Percentiles rank a stretch among this genome's conserved stretches.
phyloP scores from a whole-genome alignment of 2,888 invertebrate species.

The Drosophila pullipes region DNA sequence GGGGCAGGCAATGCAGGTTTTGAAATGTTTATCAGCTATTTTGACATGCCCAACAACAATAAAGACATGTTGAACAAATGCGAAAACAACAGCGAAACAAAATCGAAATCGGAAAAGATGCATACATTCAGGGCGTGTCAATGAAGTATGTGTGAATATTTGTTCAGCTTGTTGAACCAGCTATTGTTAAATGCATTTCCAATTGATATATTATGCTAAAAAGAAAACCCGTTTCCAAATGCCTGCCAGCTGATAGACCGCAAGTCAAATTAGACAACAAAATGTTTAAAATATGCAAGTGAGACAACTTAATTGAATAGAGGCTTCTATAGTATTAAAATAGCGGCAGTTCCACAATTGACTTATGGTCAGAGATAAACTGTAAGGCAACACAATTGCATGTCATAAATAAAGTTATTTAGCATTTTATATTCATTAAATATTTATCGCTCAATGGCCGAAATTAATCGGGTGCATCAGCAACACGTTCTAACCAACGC shows the following conservation, averaged over 20 bases:
- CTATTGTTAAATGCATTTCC: constrained; percentile 33
- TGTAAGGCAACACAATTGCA: constrained; percentile 20
- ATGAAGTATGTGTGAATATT: constrained; percentile 49
- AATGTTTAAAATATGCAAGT: constrained; percentile 48
- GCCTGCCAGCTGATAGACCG: constrained; percentile 48
- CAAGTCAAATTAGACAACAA: constrained; percentile 53
- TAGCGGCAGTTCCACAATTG: constrained; percentile 33
- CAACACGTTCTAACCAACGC: constrained; percentile 28
- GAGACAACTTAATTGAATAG: constrained; percentile 51
- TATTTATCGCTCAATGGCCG: constrained; percentile 63
- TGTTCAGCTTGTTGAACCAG: constrained; percentile 25
- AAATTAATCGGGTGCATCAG: constrained; percentile 46
- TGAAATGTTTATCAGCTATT: constrained; percentile 58
- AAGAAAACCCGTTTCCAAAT: constrained; percentile 57
- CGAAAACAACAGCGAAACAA: constrained; percentile 36
- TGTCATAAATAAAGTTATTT: constrained; percentile 50
- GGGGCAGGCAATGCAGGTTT: constrained; percentile 39
- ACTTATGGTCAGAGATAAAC: constrained; percentile 24
- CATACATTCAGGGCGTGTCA: constrained; percentile 19
- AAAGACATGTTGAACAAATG: constrained; percentile 52
- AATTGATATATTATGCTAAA: constrained; percentile 18
- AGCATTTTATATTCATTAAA: constrained; percentile 58
- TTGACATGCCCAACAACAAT: constrained; percentile 48
- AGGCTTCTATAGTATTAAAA: constrained; percentile 2
- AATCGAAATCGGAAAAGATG: constrained; percentile 1